A percentile compares a stretch with the other conserved stretches of the same genome.
phyloP scores from a whole-genome alignment of 2,888 invertebrate genomes.

The Carpatolechia fugitivella region DNA sequence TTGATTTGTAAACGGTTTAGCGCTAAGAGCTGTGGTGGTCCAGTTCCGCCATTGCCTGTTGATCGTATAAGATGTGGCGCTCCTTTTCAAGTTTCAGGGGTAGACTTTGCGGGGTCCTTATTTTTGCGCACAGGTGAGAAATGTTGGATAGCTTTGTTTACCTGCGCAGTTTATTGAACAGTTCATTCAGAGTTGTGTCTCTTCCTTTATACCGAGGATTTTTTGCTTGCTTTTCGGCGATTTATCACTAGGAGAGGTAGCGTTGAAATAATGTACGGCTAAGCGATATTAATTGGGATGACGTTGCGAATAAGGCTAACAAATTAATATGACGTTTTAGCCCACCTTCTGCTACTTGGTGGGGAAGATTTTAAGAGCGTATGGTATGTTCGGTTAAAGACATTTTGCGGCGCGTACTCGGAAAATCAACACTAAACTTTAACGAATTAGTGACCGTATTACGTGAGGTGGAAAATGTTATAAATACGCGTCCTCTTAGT shows the following conservation, averaged over 20 bases:
- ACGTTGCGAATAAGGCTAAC: neutral
- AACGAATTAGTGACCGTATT: neutral
- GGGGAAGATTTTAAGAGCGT: neutral
- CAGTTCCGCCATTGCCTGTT: neutral
- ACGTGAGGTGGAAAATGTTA: neutral
- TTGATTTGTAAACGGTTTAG: neutral
- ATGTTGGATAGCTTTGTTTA: constrained; percentile 12
- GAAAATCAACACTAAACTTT: neutral
- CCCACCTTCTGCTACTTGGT: neutral
- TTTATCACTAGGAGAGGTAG: constrained; percentile 1
- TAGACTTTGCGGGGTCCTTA: constrained; percentile 3
- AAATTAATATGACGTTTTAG: neutral
- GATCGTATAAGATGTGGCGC: neutral
- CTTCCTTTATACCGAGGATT: neutral
- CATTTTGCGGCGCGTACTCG: neutral
- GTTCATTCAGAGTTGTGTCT: neutral
- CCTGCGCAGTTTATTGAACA: neutral
- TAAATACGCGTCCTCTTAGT: neutral
- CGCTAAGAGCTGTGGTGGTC: neutral
- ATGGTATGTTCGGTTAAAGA: neutral
- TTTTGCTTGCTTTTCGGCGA: neutral
- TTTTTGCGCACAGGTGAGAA: neutral
- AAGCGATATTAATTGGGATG: neutral
- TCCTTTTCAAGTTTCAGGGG: constrained; percentile 4
- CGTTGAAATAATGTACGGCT: neutral